Evolutionary conservation across 2,113 vertebrate species (phyloP).

Genomic region (Halichoerus grypus): DNA sequence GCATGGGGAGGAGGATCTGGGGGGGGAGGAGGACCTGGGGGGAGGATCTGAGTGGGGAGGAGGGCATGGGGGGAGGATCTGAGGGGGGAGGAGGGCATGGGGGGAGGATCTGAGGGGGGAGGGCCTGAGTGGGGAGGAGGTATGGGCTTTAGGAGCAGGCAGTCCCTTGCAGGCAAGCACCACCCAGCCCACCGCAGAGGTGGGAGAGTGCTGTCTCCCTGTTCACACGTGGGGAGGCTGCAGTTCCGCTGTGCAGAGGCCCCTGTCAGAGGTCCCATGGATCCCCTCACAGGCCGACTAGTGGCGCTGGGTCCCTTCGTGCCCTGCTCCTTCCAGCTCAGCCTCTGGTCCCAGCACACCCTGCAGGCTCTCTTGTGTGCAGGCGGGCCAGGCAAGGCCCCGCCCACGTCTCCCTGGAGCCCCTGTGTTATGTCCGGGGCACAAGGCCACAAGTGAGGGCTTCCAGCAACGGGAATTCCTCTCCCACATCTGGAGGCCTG

Average conservation of each 20-base stretch:
- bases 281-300: neutral
- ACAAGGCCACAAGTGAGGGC: no score
- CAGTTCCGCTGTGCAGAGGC: no score
- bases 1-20: accelerated
- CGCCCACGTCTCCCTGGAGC: neutral
- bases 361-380: neutral
- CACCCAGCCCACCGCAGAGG: no score
- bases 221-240: neutral
- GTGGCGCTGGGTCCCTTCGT: neutral
- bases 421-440: neutral
- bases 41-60: no score
- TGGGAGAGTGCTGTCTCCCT: neutral
- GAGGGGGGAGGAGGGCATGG: no score
- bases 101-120: neutral
- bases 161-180: neutral
- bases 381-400: neutral
- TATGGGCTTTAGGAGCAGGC: neutral
- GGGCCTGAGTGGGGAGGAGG: neutral
- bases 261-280: neutral
- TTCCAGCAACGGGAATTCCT: neutral
- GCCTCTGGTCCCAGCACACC: neutral
- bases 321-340: neutral
- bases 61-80: neutral
- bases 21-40: accelerated
- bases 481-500: neutral